Conservation (phyloP, 2,113 vertebrate species). For the Etheostoma spectabile region DNA sequence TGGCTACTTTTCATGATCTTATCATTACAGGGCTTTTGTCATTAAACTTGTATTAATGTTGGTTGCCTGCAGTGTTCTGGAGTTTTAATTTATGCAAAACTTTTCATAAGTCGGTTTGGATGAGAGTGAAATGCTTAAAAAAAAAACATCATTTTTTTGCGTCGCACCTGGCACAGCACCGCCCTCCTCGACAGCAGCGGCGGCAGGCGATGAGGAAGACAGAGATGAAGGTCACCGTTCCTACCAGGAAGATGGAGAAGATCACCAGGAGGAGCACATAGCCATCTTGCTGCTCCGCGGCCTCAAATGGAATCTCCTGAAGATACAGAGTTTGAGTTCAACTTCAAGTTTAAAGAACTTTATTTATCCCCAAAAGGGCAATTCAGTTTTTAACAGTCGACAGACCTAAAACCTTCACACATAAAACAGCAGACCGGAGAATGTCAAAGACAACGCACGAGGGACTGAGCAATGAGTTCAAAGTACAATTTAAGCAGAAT, state of each 20-base stretch:
- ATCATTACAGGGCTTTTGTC: not conserved
- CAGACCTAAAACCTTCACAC: too few species aligned
- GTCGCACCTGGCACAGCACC: slow-evolving; percentile 87
- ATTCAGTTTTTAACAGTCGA: too few species aligned
- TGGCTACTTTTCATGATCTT: not conserved
- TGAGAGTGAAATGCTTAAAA: not conserved
- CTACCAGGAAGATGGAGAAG: slow-evolving; percentile 91
- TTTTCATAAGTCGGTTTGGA: not conserved
- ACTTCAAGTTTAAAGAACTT: too few species aligned
- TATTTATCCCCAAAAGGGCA: too few species aligned
- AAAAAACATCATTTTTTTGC: not conserved
- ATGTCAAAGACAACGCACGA: too few species aligned
- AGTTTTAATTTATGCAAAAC: not conserved
- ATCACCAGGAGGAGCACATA: slow-evolving; percentile 91
- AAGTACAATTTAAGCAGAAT: too few species aligned
- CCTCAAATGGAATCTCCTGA: slow-evolving; percentile 75
- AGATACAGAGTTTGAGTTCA: not conserved
- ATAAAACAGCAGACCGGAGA: too few species aligned
- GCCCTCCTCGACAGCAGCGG: slow-evolving; percentile 87
- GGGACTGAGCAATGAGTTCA: too few species aligned
- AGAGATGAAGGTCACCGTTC: slow-evolving; percentile 88
- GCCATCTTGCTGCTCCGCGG: slow-evolving; percentile 85
- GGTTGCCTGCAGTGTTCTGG: not conserved
- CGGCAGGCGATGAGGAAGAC: slow-evolving; percentile 90
- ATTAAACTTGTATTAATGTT: slow-evolving; percentile 26